Evolutionary conservation across 2,888 invertebrate species (phyloP).

Genomic region (Leptopilina drosophilae): DNA sequence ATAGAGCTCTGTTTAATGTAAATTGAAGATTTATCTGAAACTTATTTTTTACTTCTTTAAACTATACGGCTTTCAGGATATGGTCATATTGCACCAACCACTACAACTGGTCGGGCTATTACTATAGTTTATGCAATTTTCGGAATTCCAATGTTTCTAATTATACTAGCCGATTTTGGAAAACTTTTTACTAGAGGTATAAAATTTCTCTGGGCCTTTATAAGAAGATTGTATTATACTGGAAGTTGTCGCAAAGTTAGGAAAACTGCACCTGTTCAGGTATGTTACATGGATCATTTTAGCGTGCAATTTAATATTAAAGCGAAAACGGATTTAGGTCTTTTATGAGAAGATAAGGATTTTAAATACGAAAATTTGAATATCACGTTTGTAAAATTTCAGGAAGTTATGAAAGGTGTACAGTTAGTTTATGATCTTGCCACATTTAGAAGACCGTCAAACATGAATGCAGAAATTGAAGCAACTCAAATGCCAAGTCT

Average conservation of each 20-base stretch:
- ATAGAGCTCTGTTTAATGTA: no score
- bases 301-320: no score
- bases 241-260: slow-evolving; percentile 89
- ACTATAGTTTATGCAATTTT: slow-evolving; percentile 96
- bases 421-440: slow-evolving; percentile 89
- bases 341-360: no score
- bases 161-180: slow-evolving; percentile 96
- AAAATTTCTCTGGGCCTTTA: slow-evolving; percentile 93
- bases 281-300: slow-evolving; percentile 65
- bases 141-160: slow-evolving; percentile 96
- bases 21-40: no score
- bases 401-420: slow-evolving; percentile 91
- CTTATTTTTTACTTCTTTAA: no score
- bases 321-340: no score
- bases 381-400: slow-evolving; percentile 58
- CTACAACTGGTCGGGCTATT: slow-evolving; percentile 88
- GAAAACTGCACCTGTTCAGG: slow-evolving; percentile 86
- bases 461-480: slow-evolving; percentile 80
- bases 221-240: slow-evolving; percentile 89
- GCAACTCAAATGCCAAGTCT: slow-evolving; percentile 70
- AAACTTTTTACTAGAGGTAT: slow-evolving; percentile 92
- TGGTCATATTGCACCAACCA: slow-evolving; percentile 96
- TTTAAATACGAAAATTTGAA: no score
- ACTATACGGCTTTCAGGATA: slow-evolving; percentile 84
- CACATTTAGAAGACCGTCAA: slow-evolving; percentile 85